phyloP scores from a whole-genome alignment of 2,113 vertebrate genomes.

The Oceanodroma tethys region DNA sequence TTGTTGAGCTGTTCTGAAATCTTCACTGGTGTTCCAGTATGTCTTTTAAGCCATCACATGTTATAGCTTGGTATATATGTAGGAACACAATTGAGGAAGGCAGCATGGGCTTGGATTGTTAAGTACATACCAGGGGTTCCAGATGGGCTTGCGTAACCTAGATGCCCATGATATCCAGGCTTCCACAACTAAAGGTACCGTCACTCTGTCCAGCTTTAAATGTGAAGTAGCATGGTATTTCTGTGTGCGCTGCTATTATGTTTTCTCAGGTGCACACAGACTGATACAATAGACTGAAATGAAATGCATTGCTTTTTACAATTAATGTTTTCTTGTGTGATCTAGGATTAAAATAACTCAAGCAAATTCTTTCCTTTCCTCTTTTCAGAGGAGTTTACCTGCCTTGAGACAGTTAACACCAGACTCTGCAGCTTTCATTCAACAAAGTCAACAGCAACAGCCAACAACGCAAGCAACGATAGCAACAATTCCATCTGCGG shows the following conservation, averaged over 20 bases:
- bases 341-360: not conserved
- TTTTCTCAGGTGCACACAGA: not conserved
- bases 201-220: not conserved
- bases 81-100: not conserved
- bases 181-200: not conserved
- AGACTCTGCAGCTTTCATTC: conserved; percentile 93
- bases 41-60: not conserved
- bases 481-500: conserved; percentile 81
- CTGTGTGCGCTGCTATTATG: not conserved
- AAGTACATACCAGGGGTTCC: not conserved
- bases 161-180: not conserved
- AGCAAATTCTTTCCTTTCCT: not conserved
- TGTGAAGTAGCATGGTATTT: not conserved
- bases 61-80: not conserved
- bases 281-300: not conserved
- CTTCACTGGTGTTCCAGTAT: not conserved
- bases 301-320: fast-evolving
- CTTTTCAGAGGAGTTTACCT: conserved; percentile 91
- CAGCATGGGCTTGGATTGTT: not conserved
- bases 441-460: conserved; percentile 91
- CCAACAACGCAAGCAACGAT: conserved; percentile 80
- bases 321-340: not conserved
- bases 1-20: not conserved
- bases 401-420: conserved; percentile 95
- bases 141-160: not conserved